These are phyloP conservation scores for Leptobrachium leishanense DNA, from an alignment of 2,113 vertebrate species.

Conservation along the genomic window DNA sequence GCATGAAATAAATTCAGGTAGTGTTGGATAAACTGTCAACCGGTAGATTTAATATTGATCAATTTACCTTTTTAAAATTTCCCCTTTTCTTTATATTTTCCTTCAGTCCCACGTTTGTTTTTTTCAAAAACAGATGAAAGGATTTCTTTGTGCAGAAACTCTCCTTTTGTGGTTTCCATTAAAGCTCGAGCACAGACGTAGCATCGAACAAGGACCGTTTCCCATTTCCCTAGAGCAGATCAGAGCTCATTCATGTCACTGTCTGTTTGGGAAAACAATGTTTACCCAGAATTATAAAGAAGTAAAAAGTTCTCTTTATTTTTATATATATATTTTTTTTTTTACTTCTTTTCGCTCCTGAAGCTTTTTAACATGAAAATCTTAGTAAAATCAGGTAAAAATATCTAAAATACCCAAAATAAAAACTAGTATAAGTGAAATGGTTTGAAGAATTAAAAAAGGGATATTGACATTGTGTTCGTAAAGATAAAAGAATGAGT, in stretches of 20 bases:
- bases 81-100: no score
- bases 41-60: no score
- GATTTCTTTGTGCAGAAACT: constrained; percentile 42
- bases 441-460: no score
- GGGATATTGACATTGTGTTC: no score
- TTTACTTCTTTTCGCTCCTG: constrained; percentile 7
- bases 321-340: not conserved
- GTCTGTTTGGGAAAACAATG: constrained; percentile 47
- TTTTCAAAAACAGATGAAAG: constrained; percentile 55
- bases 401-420: no score
- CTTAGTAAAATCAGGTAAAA: no score
- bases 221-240: constrained; percentile 54
- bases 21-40: no score
- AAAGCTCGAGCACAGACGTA: constrained; percentile 47
- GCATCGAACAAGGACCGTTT: constrained; percentile 36
- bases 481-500: no score
- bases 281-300: constrained; percentile 30
- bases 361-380: not conserved
- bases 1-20: no score
- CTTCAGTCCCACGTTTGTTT: constrained; percentile 18
- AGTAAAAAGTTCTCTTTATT: no score
- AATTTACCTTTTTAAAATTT: no score
- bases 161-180: constrained; percentile 61
- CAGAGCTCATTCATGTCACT: constrained; percentile 57
- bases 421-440: no score